Base-by-base conservation (phyloP, 1,140 invertebrate species). In the Hestina assimilis region DNA sequence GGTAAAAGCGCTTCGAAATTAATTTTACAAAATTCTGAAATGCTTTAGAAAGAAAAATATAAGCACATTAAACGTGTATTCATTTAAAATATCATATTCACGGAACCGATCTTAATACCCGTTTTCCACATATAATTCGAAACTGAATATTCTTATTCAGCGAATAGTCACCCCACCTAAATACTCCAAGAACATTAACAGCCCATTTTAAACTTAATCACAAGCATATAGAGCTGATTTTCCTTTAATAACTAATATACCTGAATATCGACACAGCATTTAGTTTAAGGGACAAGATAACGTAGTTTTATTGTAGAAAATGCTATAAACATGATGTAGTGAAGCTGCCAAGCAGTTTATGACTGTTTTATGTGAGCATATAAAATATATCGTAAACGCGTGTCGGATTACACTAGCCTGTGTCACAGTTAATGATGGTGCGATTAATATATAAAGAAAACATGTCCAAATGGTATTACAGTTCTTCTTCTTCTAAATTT, bases 301-400 rank as follows among this genome's bases (percentile, higher is more conserved):
- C 43, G 17, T 12, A 51, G 29, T 58, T 53, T 58, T 55, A 59
- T 63, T 55, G 50, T 59, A 24, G 35, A 11, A 14, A 9, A 12
- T 24, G 43, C 48, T 28, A 55, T 63, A 63, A 63, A 63, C 61
- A 63, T 59, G 61, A 59, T 53, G 61, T 51, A 55, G 31, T 47
- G 35, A 31, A 47, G 24, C 52, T 40, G 54, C 43, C 53, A 56
- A 41, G 23, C 40, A 54, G 57, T 68, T 63, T 68, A 68, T 42
- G 54, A 35, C 23, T 33, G 17, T 61, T 68, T 68, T 68, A 68
- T 64, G 62, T 55, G 33, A 15, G 51, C 47, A 17, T 40, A 55
- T 63, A 59, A 60, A 64, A 64, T 57, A 38, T 58, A 54, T 60
- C 62, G 62, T 64, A 61, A 60, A 68, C 46, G 50, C 24, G 26